Percentiles rank a stretch among this genome's conserved stretches.
phyloP scores from a whole-genome alignment of 2,113 vertebrate species.

The Gorsachius goisagi region DNA sequence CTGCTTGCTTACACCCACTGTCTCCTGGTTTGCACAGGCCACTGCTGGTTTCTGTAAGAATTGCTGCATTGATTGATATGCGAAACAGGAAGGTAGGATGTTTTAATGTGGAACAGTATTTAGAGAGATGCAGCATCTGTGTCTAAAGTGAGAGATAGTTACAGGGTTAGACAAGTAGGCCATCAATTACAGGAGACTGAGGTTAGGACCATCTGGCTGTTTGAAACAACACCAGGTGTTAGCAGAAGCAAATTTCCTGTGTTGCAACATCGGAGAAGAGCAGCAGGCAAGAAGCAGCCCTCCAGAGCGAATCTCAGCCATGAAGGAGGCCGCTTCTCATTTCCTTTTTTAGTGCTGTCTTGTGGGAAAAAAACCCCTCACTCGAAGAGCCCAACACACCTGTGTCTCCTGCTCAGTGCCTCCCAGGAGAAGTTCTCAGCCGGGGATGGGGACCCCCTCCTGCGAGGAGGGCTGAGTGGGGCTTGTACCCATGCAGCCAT shows the following conservation, averaged over 20 bases:
- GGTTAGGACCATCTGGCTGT: conserved; percentile 67
- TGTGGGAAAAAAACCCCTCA: background rate
- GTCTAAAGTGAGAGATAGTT: conserved; percentile 56
- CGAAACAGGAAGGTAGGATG: conserved; percentile 46
- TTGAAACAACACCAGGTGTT: conserved; percentile 71
- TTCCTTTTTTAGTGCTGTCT: conserved; percentile 35
- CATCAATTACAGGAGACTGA: conserved; percentile 66
- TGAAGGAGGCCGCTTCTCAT: background rate
- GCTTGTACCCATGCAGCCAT: accelerated
- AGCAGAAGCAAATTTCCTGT: conserved; percentile 68
- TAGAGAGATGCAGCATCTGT: conserved; percentile 54
- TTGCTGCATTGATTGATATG: conserved; percentile 30
- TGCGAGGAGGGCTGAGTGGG: background rate
- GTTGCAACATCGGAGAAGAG: conserved; percentile 47
- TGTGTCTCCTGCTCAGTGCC: background rate
- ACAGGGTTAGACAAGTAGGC: conserved; percentile 47
- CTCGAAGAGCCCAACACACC: background rate
- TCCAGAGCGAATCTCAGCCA: conserved; percentile 19
- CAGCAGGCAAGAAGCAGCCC: conserved; percentile 10
- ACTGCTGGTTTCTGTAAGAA: conserved; percentile 38
- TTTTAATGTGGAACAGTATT: conserved; percentile 9
- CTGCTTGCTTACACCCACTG: conserved; percentile 48
- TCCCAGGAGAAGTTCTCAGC: background rate
- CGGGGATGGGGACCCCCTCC: background rate
- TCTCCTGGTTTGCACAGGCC: conserved; percentile 48